Base-by-base conservation (phyloP, 2,888 invertebrate genomes). In the Tethea ocularis region DNA sequence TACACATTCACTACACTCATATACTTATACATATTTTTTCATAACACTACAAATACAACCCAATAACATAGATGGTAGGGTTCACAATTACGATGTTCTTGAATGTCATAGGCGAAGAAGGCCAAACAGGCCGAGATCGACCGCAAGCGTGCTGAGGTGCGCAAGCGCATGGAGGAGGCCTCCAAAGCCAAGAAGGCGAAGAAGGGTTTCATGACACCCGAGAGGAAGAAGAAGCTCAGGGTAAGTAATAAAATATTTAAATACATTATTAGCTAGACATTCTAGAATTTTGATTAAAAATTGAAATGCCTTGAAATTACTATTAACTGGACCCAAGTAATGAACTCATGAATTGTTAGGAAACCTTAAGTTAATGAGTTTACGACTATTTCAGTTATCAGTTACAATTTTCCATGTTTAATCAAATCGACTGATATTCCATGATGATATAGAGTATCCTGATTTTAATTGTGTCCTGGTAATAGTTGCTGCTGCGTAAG, bases 191-290 rank as follows among this genome's bases (percentile, higher is more conserved):
- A 99, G 95, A 99, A 98, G 95, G 98, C 98, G 90, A 99, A 99
- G 97, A 99, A 99, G 95, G 99, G 99, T 96, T 99, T 99, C 96
- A 99, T 99, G 98, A 99, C 99, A 86, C 99, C 99, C 68, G 99
- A 99, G 94, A 98, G 99, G 94, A 99, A 99, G 97, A 99, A 99
- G 97, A 99, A 99, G 94, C 98, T 99, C 88, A 97, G 99, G 96
- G 99, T 99, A 88, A 95, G 97, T 94, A 10, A 10, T 29, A 5
- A 26, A 26, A 26, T 3, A 26, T 26, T 26, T 26, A 26, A 7
- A 24, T 24, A 24, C 24, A 24, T 2, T 24, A 24, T 24, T 24
- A n/a, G 24, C 24, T 24, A 24, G 24, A 24, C 24, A 24, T 33
- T 8, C 33, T 33, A n/a, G n/a, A n/a, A n/a, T n/a, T n/a, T n/a